Base-by-base conservation (phyloP, 2,888 invertebrate species). In the Trichopoda pennipes region DNA sequence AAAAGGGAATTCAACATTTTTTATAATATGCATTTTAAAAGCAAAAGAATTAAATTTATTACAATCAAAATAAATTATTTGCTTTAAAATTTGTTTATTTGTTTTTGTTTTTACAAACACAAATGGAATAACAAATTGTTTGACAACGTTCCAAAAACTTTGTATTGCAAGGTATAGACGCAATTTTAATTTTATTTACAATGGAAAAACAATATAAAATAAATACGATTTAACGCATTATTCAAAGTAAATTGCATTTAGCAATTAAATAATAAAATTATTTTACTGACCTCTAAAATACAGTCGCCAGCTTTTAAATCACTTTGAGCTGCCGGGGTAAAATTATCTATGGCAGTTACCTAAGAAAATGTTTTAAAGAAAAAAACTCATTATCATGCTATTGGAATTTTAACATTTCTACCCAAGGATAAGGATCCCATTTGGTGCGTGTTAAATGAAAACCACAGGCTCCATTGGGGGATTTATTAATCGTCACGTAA, bases 361-460 rank as follows among this genome's bases (percentile, higher is more conserved):
- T 94, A 84, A 17, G 17, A 19, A 1, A 49, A 3, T 19, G 8
- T 49, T 49, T 49, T 17, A 17, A 8, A 17, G 0, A 49, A 17
- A 49, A 49, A 49, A 49, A 49, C 3, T 49, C 1, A n/a, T 44
- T 49, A 49, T 49, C 42, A 14, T 3, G 3, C 16, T 3, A 12
- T 16, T 14, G 7, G 17, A 61, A 28, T 38, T 23, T n/a, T 53
- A 10, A 63, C 19, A 9, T 17, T 35, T 95, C 12, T 79, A 82
- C 94, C 95, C 96, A 96, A 23, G 96, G 95, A 90, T 96, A 96
- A 0, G 95, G 95, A 90, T 96, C 96, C 95, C 95, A 96, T 80
- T 95, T 93, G 8, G 94, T 94, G 85, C 95, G 93, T 0, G 95
- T 95, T 49, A 96, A 91, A 81, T 95, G 93, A 89, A 96, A 95